Percentiles rank a stretch among this genome's conserved stretches.
Conservation (phyloP, 2,888 invertebrate genomes). For the Minunthozetes semirufus region DNA sequence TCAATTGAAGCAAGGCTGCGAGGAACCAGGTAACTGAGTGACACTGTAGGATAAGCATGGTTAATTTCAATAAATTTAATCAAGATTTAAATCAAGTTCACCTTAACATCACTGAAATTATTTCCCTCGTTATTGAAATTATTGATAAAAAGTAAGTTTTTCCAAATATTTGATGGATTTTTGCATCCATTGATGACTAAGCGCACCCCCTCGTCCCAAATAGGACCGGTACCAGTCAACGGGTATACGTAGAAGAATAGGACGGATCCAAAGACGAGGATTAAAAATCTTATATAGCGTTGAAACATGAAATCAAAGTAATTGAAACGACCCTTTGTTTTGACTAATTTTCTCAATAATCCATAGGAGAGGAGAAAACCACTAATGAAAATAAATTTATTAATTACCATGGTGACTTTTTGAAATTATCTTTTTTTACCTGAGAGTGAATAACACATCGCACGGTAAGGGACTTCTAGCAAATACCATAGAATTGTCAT, state of each 20-base stretch:
- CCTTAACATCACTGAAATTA: neutral
- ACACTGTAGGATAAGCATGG: too few relatives aligned
- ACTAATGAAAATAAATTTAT: neutral
- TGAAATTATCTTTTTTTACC: neutral
- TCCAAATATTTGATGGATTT: neutral
- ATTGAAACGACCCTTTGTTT: slow-evolving; percentile 17
- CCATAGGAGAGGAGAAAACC: slow-evolving; percentile 23
- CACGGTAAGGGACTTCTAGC: neutral
- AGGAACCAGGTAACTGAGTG: neutral
- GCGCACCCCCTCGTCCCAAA: slow-evolving; percentile 32
- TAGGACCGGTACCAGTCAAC: slow-evolving; percentile 22
- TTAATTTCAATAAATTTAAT: too few relatives aligned
- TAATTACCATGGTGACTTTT: too few relatives aligned
- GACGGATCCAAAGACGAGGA: slow-evolving; percentile 17
- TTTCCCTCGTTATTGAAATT: neutral
- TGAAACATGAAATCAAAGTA: slow-evolving; percentile 24
- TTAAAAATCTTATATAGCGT: slow-evolving; percentile 24
- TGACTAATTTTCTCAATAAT: slow-evolving; percentile 28
- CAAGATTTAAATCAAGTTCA: neutral
- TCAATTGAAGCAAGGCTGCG: neutral
- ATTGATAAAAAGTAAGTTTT: neutral
- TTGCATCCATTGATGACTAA: neutral
- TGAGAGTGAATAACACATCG: neutral
- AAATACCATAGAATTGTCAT: slow-evolving; percentile 4
- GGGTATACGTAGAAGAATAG: slow-evolving; percentile 35